Conservation (phyloP, 2,797 vertebrate genomes). For the Streptopelia turtur region DNA sequence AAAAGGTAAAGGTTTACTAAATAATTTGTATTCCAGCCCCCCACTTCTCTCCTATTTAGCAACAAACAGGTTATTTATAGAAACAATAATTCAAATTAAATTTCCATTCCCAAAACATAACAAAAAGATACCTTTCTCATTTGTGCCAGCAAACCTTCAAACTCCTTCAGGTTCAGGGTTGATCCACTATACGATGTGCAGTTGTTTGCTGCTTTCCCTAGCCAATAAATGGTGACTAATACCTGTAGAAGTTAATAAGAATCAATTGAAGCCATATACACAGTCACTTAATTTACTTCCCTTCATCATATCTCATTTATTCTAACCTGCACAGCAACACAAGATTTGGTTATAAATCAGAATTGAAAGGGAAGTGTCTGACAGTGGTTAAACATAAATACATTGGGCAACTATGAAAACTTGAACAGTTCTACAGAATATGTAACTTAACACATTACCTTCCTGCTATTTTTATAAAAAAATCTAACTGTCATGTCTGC, state of each 20-base stretch:
- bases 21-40: not conserved
- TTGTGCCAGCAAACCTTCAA: slow-evolving; percentile 93
- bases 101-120: slow-evolving; percentile 5
- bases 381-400: not conserved
- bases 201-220: slow-evolving; percentile 93
- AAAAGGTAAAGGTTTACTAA: not conserved
- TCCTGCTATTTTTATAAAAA: slow-evolving; percentile 4
- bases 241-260: slow-evolving; percentile 81
- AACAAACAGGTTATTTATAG: not conserved
- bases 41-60: not conserved
- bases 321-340: not conserved
- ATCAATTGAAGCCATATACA: slow-evolving; percentile 34
- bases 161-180: slow-evolving; percentile 93
- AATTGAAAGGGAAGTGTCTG: not conserved
- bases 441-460: not conserved
- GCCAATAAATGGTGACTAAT: slow-evolving; percentile 96
- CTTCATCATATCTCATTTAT: not conserved
- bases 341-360: not conserved
- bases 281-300: not conserved
- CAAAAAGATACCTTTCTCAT: slow-evolving; percentile 91
- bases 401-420: not conserved
- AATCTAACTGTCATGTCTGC: not conserved
- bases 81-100: not conserved
- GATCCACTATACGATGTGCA: slow-evolving; percentile 90
- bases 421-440: slow-evolving; percentile 1